Evolutionary conservation across 2,113 vertebrate genomes (phyloP).

Genomic region (Mionectes macconnelli): DNA sequence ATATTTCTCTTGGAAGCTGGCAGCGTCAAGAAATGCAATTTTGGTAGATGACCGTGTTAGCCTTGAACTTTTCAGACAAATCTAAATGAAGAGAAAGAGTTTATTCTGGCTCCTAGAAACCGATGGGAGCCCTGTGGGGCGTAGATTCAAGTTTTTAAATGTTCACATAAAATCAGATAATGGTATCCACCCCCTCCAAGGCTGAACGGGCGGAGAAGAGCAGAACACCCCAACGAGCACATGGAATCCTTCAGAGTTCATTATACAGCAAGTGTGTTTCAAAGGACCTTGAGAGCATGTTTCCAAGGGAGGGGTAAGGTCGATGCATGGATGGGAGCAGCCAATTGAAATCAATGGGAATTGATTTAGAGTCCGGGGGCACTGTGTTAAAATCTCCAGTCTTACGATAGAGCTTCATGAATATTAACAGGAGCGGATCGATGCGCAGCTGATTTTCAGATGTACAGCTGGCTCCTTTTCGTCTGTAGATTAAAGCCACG

Average conservation of each 20-base stretch:
- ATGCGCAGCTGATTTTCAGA: slow-evolving; percentile 81
- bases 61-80: slow-evolving; percentile 29
- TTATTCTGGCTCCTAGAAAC: slow-evolving; percentile 13
- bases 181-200: background rate
- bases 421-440: slow-evolving; percentile 79
- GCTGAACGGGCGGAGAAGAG: slow-evolving; percentile 7
- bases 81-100: background rate
- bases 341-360: slow-evolving; percentile 80
- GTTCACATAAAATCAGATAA: slow-evolving; percentile 19
- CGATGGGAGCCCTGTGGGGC: slow-evolving; percentile 8
- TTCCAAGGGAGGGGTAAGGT: slow-evolving; percentile 65
- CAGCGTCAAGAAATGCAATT: background rate
- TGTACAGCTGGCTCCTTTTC: slow-evolving; percentile 74
- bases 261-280: slow-evolving; percentile 52
- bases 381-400: slow-evolving; percentile 80
- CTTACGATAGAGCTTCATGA: slow-evolving; percentile 78
- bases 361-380: slow-evolving; percentile 79
- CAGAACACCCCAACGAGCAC: slow-evolving; percentile 12
- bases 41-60: slow-evolving; percentile 1
- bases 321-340: slow-evolving; percentile 70
- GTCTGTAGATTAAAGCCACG: slow-evolving; percentile 70
- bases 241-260: slow-evolving; percentile 61
- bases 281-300: slow-evolving; percentile 72
- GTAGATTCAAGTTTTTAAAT: slow-evolving; percentile 14
- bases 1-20: background rate